Evolutionary conservation across 2,888 invertebrate species (phyloP), one percentile per base, ranked within the genome.

Genomic region (Sthenelais limicola): DNA sequence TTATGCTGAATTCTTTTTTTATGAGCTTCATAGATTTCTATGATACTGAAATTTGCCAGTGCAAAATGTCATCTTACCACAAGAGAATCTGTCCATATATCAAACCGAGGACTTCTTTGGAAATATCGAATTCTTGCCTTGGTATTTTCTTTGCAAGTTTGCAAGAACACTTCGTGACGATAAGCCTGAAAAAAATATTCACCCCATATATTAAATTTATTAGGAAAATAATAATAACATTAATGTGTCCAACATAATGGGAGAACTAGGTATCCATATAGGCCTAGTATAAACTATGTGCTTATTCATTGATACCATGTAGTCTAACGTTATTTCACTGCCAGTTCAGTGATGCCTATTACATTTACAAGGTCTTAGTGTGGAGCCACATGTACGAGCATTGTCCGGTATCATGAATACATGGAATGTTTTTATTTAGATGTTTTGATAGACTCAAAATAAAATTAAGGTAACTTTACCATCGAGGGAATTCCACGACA

Each of bases 401-500:
- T 15, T 43, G 47, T 43, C 47, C 12, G 18, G 47, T 12, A 18
- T 18, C 15, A 52, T 18, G 54, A 21, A 21, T 12, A 52, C 12
- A 12, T 18, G 12, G 12, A 26, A 62, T 12, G 9, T 32, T 12
- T 30, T 12, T 32, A 30, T 43, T 12, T 43, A 15, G 47, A 43
- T 21, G 24, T 67, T 15, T 47, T 7, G 18, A 9, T 9, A 21
- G 18, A 62, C 15, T 0, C 58, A 48, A n/a, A n/a, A n/a, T n/a
- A n/a, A n/a, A n/a, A n/a, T n/a, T n/a, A n/a, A n/a, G n/a, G n/a
- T 24, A 5, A 76, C 38, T 80, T 82, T 80, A 88, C 51, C 93
- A 91, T 72, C 95, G 90, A 0, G 94, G 93, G 69, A 94, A 90
- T 84, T 95, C 94, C 0, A 95, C 89, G 52, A 94, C 89, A 82